A percentile compares a stretch with the other conserved stretches of the same genome.
These are phyloP conservation scores for Rhamnusium bicolor DNA, from an alignment of 2,888 invertebrate species.

Conservation along the genomic window DNA sequence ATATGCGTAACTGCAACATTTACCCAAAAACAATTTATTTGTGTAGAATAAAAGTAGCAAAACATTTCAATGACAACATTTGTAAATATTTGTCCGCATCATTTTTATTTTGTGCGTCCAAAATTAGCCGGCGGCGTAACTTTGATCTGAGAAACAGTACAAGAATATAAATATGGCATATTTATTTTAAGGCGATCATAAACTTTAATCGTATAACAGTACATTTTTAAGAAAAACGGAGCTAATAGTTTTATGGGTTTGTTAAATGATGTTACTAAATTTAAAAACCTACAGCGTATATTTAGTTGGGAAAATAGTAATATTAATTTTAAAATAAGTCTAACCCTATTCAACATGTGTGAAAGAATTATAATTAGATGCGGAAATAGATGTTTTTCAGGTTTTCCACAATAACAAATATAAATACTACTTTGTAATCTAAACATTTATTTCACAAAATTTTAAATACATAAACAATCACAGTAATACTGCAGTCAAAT, in stretches of 20 bases:
- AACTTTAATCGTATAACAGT: not conserved
- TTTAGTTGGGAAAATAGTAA: not conserved
- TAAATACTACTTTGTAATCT: no score
- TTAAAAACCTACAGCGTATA: not conserved
- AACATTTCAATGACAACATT: not conserved
- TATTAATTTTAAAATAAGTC: not conserved
- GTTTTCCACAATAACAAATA: not conserved
- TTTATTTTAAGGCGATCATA: not conserved
- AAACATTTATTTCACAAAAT: no score
- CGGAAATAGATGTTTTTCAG: not conserved
- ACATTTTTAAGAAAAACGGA: not conserved
- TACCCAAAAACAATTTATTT: no score
- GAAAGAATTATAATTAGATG: constrained; percentile 19
- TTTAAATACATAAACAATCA: no score
- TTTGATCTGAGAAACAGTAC: not conserved
- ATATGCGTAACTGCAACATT: no score
- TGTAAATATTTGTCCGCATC: not conserved
- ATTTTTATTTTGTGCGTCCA: not conserved
- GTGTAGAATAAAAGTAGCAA: not conserved
- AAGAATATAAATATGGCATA: not conserved
- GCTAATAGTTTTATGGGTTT: not conserved
- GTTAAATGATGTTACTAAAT: not conserved
- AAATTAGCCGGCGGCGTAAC: not conserved
- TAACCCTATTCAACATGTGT: constrained; percentile 10
- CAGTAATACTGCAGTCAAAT: no score